phyloP scores from a whole-genome alignment of 2,797 vertebrate species.

The Pogonophryne albipinna region DNA sequence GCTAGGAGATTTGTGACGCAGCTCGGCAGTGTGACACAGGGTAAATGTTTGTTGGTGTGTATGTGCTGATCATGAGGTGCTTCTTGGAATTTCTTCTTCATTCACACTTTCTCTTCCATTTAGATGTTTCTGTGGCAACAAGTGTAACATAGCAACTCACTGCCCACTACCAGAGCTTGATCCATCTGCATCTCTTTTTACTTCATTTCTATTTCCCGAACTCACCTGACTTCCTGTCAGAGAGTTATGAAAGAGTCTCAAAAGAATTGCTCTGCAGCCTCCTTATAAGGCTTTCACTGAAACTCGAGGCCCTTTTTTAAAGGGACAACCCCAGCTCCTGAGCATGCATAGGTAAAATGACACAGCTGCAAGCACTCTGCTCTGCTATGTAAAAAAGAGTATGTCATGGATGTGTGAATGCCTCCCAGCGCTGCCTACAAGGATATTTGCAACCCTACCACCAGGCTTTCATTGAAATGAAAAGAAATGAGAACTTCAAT shows the following conservation, averaged over 20 bases:
- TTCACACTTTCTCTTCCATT: constrained; percentile 75
- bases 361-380: background rate
- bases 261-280: constrained; percentile 14
- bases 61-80: constrained; percentile 36
- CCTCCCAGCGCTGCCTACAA: background rate
- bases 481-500: constrained; percentile 15
- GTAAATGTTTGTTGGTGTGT: constrained; percentile 34
- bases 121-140: constrained; percentile 83
- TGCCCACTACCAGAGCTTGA: constrained; percentile 52
- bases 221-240: constrained; percentile 43
- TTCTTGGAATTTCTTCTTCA: constrained; percentile 43
- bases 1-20: constrained; percentile 47
- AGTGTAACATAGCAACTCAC: constrained; percentile 76
- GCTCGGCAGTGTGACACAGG: constrained; percentile 17
- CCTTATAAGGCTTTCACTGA: constrained; percentile 20
- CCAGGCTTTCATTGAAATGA: constrained; percentile 21
- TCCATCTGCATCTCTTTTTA: constrained; percentile 34
- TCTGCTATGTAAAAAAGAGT: constrained; percentile 18
- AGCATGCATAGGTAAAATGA: background rate
- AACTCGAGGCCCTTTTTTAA: constrained; percentile 1
- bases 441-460: background rate
- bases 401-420: constrained; percentile 1
- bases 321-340: constrained; percentile 7
- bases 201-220: background rate
- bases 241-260: constrained; percentile 15